These are phyloP conservation scores for Parus major DNA, from an alignment of 2,113 vertebrate species.

Conservation along the genomic window DNA sequence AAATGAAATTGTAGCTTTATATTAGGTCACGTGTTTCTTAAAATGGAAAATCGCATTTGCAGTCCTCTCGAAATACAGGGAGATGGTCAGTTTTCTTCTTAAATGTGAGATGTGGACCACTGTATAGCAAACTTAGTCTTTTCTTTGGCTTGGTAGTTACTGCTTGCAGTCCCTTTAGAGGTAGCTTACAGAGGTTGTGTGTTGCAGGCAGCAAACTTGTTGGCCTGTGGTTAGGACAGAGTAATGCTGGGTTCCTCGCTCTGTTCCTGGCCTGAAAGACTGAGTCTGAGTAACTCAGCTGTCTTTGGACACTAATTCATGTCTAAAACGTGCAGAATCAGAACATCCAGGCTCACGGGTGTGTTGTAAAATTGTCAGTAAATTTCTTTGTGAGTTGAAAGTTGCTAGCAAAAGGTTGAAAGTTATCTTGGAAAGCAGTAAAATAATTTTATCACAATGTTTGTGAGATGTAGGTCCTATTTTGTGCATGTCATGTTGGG, in stretches of 20 bases:
- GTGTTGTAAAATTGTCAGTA: neutral
- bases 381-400: neutral
- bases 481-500: neutral
- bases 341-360: neutral
- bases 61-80: neutral
- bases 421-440: neutral
- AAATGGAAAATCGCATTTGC: neutral
- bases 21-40: neutral
- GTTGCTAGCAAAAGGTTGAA: neutral
- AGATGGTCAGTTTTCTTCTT: neutral
- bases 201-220: neutral
- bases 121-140: neutral
- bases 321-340: neutral
- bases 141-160: neutral
- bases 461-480: neutral
- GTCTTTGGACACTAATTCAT: neutral
- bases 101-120: neutral
- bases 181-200: neutral
- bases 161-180: neutral
- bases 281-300: neutral
- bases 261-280: neutral
- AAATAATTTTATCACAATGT: neutral
- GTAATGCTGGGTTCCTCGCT: neutral
- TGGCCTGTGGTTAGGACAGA: neutral
- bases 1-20: neutral